Evolutionary conservation across 2,888 invertebrate species (phyloP).

Genomic region (Polydrusus pterygomalis): DNA sequence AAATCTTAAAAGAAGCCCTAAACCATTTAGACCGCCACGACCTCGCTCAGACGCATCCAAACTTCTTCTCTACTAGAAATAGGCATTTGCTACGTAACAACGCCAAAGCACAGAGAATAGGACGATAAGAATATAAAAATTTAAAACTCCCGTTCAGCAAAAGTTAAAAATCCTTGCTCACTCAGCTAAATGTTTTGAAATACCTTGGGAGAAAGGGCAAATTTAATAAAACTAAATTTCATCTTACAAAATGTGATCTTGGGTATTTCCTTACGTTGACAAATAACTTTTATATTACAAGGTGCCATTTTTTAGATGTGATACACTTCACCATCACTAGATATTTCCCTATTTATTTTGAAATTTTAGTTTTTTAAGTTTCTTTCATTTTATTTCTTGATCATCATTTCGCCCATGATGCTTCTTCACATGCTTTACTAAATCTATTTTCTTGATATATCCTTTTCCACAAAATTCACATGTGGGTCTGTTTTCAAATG

Average conservation of each 20-base stretch:
- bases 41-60: background rate
- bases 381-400: background rate
- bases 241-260: too few relatives aligned
- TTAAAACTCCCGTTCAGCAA: too few relatives aligned
- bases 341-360: background rate
- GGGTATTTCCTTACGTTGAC: too few relatives aligned
- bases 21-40: background rate
- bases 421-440: constrained; percentile 17
- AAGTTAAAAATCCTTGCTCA: too few relatives aligned
- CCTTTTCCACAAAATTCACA: constrained; percentile 27
- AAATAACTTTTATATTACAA: too few relatives aligned
- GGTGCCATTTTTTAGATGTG: too few relatives aligned
- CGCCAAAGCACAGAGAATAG: background rate
- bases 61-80: background rate
- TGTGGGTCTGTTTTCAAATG: constrained; percentile 14
- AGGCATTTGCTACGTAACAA: constrained; percentile 1
- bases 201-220: too few relatives aligned
- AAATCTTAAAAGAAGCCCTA: background rate
- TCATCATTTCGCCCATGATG: constrained; percentile 8
- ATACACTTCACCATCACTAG: background rate
- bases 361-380: background rate
- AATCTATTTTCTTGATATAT: constrained; percentile 20
- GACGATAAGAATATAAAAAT: too few relatives aligned
- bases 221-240: too few relatives aligned
- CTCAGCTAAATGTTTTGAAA: too few relatives aligned